A percentile compares a stretch with the other conserved stretches of the same genome.
Conservation (phyloP, 1,140 invertebrate genomes). For the Zaprionus africanus region DNA sequence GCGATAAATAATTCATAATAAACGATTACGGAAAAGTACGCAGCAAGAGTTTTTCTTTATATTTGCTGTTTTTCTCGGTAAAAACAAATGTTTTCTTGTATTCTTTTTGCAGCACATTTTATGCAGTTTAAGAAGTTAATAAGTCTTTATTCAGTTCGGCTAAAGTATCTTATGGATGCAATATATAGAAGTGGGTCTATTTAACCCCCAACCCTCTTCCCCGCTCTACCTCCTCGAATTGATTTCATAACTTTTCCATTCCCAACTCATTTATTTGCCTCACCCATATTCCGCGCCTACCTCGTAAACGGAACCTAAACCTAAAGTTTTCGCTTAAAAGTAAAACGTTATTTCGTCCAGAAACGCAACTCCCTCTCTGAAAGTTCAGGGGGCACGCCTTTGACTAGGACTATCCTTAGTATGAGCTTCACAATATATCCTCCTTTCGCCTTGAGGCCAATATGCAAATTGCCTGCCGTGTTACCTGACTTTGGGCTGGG, state of each 20-base stretch:
- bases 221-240: background rate
- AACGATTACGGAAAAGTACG: background rate
- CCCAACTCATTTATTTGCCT: constrained; percentile 4
- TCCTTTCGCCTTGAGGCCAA: constrained; percentile 8
- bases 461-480: constrained; percentile 33
- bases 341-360: constrained; percentile 65
- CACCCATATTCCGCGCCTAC: constrained; percentile 43
- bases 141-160: background rate
- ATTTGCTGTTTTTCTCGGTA: background rate
- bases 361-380: constrained; percentile 41
- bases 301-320: constrained; percentile 27
- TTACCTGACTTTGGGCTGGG: background rate
- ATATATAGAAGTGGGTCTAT: too few species aligned
- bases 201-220: background rate
- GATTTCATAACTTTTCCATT: background rate
- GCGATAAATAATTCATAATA: background rate
- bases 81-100: too few species aligned
- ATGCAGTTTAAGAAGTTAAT: background rate
- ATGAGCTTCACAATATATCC: background rate
- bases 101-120: too few species aligned
- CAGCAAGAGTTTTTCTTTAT: background rate
- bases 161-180: background rate
- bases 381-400: constrained; percentile 48
- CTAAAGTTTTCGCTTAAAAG: constrained; percentile 52
- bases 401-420: background rate